These are phyloP conservation scores for Drosophila truncata DNA, from an alignment of 1,140 invertebrate genomes.

Conservation along the genomic window DNA sequence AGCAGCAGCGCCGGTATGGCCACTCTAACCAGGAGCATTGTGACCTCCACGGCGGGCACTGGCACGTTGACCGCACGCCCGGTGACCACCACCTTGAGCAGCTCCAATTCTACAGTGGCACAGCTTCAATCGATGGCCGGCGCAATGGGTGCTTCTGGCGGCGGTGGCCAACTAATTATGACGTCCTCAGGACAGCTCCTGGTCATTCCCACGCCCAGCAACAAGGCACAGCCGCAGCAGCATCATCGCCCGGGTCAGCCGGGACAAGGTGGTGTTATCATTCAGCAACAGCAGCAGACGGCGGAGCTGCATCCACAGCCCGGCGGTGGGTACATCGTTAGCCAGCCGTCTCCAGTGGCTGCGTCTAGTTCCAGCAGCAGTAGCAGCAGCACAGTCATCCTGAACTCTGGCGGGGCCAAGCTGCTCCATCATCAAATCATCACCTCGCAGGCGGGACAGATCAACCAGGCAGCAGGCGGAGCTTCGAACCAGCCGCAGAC, in stretches of 20 bases:
- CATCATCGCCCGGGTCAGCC: slow-evolving; percentile 37
- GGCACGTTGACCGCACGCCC: slow-evolving; percentile 45
- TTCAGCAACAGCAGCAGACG: slow-evolving; percentile 56
- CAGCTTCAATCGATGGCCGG: slow-evolving; percentile 62
- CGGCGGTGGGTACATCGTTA: slow-evolving; percentile 71
- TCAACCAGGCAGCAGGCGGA: slow-evolving; percentile 80
- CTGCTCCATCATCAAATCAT: slow-evolving; percentile 85
- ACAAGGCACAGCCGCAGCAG: slow-evolving; percentile 58
- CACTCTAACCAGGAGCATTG: slow-evolving; percentile 61
- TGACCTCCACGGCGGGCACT: slow-evolving; percentile 58
- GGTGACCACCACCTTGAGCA: slow-evolving; percentile 42
- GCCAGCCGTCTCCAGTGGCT: slow-evolving; percentile 51
- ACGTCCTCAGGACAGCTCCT: slow-evolving; percentile 85
- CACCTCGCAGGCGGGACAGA: slow-evolving; percentile 69
- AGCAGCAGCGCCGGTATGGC: slow-evolving; percentile 48
- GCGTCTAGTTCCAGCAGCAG: slow-evolving; percentile 19
- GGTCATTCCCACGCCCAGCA: slow-evolving; percentile 86
- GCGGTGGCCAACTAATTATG: slow-evolving; percentile 81
- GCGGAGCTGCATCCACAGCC: slow-evolving; percentile 59
- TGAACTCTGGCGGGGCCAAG: slow-evolving; percentile 69
- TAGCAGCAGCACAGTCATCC: slow-evolving; percentile 59
- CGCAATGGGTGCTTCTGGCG: slow-evolving; percentile 25
- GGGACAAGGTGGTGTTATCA: slow-evolving; percentile 37
- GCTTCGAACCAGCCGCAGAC: slow-evolving; percentile 86
- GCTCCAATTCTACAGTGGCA: slow-evolving; percentile 40